Conservation (phyloP, 2,113 vertebrate species). For the Hoplias malabaricus region DNA sequence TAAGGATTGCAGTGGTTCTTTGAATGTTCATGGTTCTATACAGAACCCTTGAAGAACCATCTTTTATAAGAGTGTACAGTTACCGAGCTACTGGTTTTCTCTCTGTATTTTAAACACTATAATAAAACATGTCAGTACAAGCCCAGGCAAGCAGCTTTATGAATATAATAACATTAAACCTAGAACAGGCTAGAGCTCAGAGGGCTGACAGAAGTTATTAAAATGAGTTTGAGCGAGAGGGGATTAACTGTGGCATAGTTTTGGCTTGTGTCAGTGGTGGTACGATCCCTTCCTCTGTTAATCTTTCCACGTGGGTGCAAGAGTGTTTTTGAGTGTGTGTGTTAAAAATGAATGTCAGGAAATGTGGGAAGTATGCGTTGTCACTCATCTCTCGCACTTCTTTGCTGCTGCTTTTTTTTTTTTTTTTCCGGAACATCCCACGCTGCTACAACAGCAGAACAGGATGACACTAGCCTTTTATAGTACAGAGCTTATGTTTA, state of each 20-base stretch:
- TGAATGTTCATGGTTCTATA: too few relatives aligned
- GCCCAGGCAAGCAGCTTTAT: neutral
- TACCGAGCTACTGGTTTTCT: neutral
- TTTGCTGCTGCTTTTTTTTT: neutral
- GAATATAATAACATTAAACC: conserved; percentile 1
- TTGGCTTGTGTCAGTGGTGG: neutral
- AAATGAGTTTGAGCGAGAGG: conserved; percentile 7
- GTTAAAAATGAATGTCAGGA: neutral
- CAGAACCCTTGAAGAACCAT: too few relatives aligned
- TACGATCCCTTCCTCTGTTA: conserved; percentile 5
- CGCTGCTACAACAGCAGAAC: neutral
- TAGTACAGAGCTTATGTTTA: neutral
- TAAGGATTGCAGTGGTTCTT: too few relatives aligned
- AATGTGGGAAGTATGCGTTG: neutral
- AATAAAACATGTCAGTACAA: neutral
- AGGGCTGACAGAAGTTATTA: conserved; percentile 8
- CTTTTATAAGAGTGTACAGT: too few relatives aligned
- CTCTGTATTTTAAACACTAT: neutral
- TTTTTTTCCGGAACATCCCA: neutral
- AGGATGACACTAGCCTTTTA: neutral
- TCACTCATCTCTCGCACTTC: neutral
- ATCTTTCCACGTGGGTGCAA: neutral
- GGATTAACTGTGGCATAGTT: conserved; percentile 14
- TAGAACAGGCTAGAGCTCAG: neutral
- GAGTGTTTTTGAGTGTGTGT: neutral